Evolutionary conservation across 2,797 vertebrate species (phyloP), one percentile per base, ranked within the genome.

Genomic region (Gambelia wislizenii): DNA sequence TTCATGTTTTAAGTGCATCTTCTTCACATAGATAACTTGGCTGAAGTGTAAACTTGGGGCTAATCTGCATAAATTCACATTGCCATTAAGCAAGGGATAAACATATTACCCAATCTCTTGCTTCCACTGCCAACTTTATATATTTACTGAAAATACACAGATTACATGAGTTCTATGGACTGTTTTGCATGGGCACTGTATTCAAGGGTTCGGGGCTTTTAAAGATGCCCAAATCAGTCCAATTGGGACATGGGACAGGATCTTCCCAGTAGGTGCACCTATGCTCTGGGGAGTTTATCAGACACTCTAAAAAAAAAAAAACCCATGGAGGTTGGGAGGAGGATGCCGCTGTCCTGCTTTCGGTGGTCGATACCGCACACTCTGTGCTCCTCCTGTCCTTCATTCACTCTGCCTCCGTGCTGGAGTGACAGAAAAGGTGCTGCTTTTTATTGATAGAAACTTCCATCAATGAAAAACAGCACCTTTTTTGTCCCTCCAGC

Each of bases 21-120:
- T 30, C 44, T 80, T 72, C 20, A 54, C 90, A 87, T 6, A 13
- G 85, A 1, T 5, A 87, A 85, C 90, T 89, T 85, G 33, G 86
- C 39, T 49, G 36, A 88, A 78, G 18, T 5, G 74, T 25, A 80
- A 93, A 7, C 20, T 2, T 67, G 1, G 33, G 14, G 30, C 84
- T 78, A 39, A 75, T 61, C 42, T n/a, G 18, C 20, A 44, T 47
- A 81, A 87, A 82, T 81, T 70, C 7, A 80, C 0, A 20, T 56
- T 74, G 12, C 42, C 47, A 25, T 36, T 59, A 54, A 59, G 42
- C 30, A 36, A 83, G 25, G 52, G 20, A 75, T 76, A 20, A 49
- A 27, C 9, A 16, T 44, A 75, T 83, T 87, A 47, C 52, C 64
- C 6, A 59, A 27, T 20, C 27, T 4, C 67, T 61, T 49, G 42